Evolutionary conservation across 2,797 vertebrate species (phyloP).

Genomic region (Melanotaenia parkinsoni): DNA sequence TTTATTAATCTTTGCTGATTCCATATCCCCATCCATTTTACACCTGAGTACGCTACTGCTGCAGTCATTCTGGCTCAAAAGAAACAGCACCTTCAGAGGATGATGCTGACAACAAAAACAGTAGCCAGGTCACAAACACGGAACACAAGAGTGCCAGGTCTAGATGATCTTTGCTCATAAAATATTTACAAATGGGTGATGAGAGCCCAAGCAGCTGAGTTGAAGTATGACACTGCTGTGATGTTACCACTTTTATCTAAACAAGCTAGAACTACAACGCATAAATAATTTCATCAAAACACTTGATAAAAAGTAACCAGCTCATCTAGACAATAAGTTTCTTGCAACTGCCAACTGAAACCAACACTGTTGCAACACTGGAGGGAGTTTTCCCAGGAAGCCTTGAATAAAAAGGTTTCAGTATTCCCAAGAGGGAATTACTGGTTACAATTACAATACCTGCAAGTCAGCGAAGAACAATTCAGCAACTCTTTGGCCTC

Average conservation of each 20-base stretch:
- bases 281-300: conserved; percentile 10
- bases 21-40: not conserved
- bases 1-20: not conserved
- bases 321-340: conserved; percentile 12
- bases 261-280: not conserved
- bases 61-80: not conserved
- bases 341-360: conserved; percentile 21
- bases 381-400: conserved; percentile 14
- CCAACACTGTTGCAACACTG: conserved; percentile 37
- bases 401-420: conserved; percentile 13
- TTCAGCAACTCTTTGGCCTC: not conserved
- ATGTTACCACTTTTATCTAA: not conserved
- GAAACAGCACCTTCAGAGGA: not conserved
- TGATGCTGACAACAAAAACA: conserved; percentile 3
- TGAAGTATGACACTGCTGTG: not conserved
- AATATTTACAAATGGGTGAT: conserved; percentile 57
- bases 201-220: conserved; percentile 15
- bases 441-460: conserved; percentile 10
- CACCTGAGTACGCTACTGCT: not conserved
- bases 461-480: not conserved
- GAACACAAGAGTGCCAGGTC: conserved; percentile 16
- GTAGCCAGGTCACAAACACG: conserved; percentile 28
- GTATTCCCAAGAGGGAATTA: conserved; percentile 30
- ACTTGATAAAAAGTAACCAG: conserved; percentile 29
- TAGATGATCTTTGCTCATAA: conserved; percentile 47